These are phyloP conservation scores for Rousettus madagascariensis DNA, from an alignment of 2,797 vertebrate genomes.

Conservation along the genomic window DNA sequence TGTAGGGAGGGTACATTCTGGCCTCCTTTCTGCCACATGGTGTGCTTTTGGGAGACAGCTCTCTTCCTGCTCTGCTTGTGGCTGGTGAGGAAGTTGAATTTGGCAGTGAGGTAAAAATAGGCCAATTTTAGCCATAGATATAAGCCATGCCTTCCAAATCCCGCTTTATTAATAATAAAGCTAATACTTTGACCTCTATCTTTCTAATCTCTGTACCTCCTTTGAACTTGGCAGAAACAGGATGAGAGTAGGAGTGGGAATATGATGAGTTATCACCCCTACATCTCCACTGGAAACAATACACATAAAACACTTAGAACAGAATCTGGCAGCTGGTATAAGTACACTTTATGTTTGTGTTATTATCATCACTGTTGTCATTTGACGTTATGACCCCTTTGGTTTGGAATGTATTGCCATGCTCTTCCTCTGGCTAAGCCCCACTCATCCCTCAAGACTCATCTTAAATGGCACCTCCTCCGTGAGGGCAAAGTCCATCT, in stretches of 20 bases:
- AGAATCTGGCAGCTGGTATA: not conserved
- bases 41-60: not conserved
- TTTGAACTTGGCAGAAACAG: not conserved
- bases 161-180: not conserved
- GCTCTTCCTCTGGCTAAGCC: not conserved
- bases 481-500: not conserved
- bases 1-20: not conserved
- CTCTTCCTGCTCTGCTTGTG: not conserved
- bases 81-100: not conserved
- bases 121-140: not conserved
- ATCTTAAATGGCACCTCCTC: not conserved
- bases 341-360: not conserved
- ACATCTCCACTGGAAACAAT: not conserved
- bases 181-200: not conserved
- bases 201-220: constrained; percentile 8
- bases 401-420: not conserved
- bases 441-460: not conserved
- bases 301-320: not conserved
- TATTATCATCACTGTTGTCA: not conserved
- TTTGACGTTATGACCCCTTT: not conserved
- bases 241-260: no score
- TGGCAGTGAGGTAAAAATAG: not conserved
- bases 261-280: not conserved
- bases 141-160: not conserved
- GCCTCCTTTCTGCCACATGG: not conserved